phyloP scores from a whole-genome alignment of 2,888 invertebrate species.

The Idaea dimidiata region DNA sequence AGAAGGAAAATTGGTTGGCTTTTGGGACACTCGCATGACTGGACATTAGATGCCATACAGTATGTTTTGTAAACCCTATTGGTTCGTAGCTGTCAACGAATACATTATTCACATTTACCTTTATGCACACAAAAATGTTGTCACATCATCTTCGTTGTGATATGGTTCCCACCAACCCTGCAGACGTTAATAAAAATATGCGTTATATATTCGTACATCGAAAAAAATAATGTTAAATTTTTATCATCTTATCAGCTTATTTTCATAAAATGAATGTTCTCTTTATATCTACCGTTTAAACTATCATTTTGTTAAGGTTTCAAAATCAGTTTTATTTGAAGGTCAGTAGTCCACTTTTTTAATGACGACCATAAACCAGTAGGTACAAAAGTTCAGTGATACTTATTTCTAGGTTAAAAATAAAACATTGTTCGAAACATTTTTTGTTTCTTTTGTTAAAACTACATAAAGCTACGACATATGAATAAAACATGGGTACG shows the following conservation, averaged over 20 bases:
- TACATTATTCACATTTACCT: conserved; percentile 2
- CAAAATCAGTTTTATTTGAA: too few species aligned
- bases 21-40: conserved; percentile 50
- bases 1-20: conserved; percentile 69
- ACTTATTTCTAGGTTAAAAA: neutral
- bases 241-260: too few species aligned
- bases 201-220: too few species aligned
- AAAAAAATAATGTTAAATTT: too few species aligned
- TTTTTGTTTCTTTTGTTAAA: conserved; percentile 1
- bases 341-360: too few species aligned
- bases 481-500: conserved; percentile 43
- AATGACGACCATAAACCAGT: too few species aligned
- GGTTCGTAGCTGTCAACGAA: conserved; percentile 18
- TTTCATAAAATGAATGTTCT: too few species aligned
- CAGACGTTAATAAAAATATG: too few species aligned
- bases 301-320: too few species aligned
- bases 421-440: neutral
- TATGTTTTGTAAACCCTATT: conserved; percentile 9
- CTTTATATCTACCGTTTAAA: too few species aligned
- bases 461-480: conserved; percentile 12
- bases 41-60: conserved; percentile 24
- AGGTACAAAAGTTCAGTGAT: neutral
- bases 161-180: too few species aligned
- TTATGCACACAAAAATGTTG: neutral
- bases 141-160: too few species aligned